Percentiles rank a stretch among this genome's conserved stretches.
Evolutionary conservation across 2,888 invertebrate genomes (phyloP).

Genomic region (Smittia aterrima): DNA sequence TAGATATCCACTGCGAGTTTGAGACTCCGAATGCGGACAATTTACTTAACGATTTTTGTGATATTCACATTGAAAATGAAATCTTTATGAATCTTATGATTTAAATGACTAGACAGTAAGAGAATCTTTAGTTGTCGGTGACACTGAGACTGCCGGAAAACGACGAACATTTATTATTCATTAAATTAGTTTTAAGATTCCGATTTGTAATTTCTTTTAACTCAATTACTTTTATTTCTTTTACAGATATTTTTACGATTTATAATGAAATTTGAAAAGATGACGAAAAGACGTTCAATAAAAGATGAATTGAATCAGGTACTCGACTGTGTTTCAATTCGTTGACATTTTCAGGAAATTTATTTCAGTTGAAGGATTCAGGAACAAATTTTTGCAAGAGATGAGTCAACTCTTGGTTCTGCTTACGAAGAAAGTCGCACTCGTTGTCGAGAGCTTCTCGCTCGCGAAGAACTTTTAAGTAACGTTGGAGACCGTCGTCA

Average conservation of each 20-base stretch:
- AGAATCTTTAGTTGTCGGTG: background rate
- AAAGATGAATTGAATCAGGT: slow-evolving; percentile 23
- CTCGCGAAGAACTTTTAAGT: slow-evolving; percentile 45
- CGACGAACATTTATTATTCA: slow-evolving; percentile 15
- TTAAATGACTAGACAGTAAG: background rate
- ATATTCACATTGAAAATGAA: slow-evolving; percentile 42
- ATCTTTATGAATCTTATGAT: slow-evolving; percentile 1
- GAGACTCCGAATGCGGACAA: slow-evolving; percentile 11
- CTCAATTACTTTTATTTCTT: slow-evolving; percentile 22
- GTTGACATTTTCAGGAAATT: background rate
- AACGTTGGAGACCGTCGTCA: slow-evolving; percentile 52
- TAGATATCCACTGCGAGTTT: slow-evolving; percentile 18
- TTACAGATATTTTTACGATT: slow-evolving; percentile 37
- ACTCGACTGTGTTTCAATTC: background rate
- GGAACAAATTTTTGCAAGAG: no score
- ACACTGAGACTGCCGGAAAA: background rate
- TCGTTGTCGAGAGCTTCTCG: slow-evolving; percentile 30
- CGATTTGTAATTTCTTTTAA: background rate
- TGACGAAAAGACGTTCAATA: slow-evolving; percentile 32
- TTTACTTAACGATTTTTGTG: slow-evolving; percentile 36
- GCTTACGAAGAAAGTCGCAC: no score
- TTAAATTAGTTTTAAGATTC: slow-evolving; percentile 15
- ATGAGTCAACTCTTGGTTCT: no score
- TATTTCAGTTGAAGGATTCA: no score
- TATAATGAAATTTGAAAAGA: slow-evolving; percentile 36